Conservation (phyloP, 2,888 invertebrate species). For the Oithona nana region DNA sequence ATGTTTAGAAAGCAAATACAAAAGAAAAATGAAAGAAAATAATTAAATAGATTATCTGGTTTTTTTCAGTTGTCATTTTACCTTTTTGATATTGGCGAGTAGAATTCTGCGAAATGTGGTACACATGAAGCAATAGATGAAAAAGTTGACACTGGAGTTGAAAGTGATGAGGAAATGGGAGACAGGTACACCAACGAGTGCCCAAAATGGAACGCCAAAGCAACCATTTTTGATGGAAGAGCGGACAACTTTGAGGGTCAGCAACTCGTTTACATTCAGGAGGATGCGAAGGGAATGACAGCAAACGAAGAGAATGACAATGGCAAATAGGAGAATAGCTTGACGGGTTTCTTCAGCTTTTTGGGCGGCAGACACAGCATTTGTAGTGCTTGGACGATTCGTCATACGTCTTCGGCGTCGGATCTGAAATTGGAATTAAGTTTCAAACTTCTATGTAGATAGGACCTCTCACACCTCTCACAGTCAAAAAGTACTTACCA, state of each 20-base stretch:
- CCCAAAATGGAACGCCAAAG: conserved; percentile 3
- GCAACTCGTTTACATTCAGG: conserved; percentile 6
- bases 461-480: too few species aligned
- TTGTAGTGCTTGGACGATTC: background rate
- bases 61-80: too few species aligned
- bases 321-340: conserved; percentile 6
- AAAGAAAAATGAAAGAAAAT: too few species aligned
- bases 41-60: too few species aligned
- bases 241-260: background rate
- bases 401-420: conserved; percentile 8
- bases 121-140: conserved; percentile 65
- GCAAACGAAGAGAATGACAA: conserved; percentile 8
- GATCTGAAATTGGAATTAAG: too few species aligned
- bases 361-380: conserved; percentile 9
- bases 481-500: too few species aligned
- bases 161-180: conserved; percentile 57
- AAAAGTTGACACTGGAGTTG: conserved; percentile 91
- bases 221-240: background rate
- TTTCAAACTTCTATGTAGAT: too few species aligned
- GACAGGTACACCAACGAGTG: conserved; percentile 7
- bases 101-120: conserved; percentile 8
- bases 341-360: conserved; percentile 13
- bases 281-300: conserved; percentile 13
- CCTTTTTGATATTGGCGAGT: background rate
- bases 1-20: too few species aligned